Evolutionary conservation across 1,140 invertebrate genomes (phyloP), one percentile per base, ranked within the genome.

Genomic region (Trachymyrmex septentrionalis): DNA sequence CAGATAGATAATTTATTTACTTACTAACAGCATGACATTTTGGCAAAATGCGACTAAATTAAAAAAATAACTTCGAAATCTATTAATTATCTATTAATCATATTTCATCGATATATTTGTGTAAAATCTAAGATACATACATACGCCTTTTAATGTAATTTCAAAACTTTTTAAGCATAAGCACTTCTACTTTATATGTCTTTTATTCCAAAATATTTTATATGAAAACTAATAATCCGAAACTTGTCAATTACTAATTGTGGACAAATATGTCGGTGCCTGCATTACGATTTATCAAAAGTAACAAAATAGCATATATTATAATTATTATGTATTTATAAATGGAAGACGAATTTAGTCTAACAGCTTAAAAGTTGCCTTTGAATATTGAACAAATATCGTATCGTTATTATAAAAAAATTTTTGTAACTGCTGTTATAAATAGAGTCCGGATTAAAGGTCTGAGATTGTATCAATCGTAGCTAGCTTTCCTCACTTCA

Each of bases 1-100:
- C 50, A 85, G 57, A 85, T 89, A 81, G 66, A 89, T 88, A 91
- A 67, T 87, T 87, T 72, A 91, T 86, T 88, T 66, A 87, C 91
- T 94, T 92, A 93, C 92, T 95, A 94, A 95, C 94, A 95, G 94
- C 94, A 95, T 95, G 94, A 94, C 93, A 95, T 95, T 95, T 91
- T 44, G 78, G 24, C 24, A 71, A 86, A 86, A 48, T 82, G 80
- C 55, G 27, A 84, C 9, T 84, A 34, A 61, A 34, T 30, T 55
- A 30, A 7, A 66, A 34, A 55, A 71, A 71, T 24, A 12, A 38
- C 34, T n/a, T 64, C 7, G 21, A 27, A 30, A 50, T 57, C 6
- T 76, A 69, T 50, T 86, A 57, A 9, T 57, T 81, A 14, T 73
- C 24, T 38, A 61, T 4, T 10, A 84, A 50, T 82, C 14, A 2